A percentile compares a stretch with the other conserved stretches of the same genome.
phyloP scores from a whole-genome alignment of 1,140 invertebrate genomes.

The Trichonephila clavipes region DNA sequence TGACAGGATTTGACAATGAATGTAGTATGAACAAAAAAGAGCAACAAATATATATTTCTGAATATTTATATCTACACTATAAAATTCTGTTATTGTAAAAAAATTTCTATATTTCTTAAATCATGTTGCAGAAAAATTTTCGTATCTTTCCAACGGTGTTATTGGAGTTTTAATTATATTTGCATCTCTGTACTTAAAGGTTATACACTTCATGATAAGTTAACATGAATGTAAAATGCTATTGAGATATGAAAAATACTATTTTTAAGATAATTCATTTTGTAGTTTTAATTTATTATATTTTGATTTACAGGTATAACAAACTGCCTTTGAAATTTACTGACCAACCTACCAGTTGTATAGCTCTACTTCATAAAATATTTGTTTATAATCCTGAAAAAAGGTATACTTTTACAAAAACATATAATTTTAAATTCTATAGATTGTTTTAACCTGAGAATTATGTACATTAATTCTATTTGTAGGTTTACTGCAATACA shows the following conservation, averaged over 20 bases:
- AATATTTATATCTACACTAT: no score
- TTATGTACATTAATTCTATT: not conserved
- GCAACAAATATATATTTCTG: no score
- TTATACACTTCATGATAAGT: not conserved
- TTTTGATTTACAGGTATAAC: not conserved
- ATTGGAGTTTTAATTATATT: no score
- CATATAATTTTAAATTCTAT: not conserved
- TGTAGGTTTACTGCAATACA: not conserved
- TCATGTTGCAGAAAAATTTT: no score
- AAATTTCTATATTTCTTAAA: no score
- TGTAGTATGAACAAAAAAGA: no score
- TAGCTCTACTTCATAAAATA: constrained; percentile 15
- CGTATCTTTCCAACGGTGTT: no score
- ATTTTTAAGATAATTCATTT: not conserved
- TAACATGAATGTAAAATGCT: not conserved
- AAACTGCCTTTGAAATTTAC: not conserved
- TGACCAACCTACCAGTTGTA: not conserved
- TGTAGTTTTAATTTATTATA: not conserved
- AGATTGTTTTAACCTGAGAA: not conserved
- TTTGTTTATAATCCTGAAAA: constrained; percentile 33
- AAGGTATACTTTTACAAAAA: not conserved
- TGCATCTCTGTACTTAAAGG: not conserved
- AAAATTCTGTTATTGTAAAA: no score
- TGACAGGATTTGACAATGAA: no score
- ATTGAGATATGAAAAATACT: not conserved